Conservation (phyloP, 2,888 invertebrate genomes). For the Seira ritae region DNA sequence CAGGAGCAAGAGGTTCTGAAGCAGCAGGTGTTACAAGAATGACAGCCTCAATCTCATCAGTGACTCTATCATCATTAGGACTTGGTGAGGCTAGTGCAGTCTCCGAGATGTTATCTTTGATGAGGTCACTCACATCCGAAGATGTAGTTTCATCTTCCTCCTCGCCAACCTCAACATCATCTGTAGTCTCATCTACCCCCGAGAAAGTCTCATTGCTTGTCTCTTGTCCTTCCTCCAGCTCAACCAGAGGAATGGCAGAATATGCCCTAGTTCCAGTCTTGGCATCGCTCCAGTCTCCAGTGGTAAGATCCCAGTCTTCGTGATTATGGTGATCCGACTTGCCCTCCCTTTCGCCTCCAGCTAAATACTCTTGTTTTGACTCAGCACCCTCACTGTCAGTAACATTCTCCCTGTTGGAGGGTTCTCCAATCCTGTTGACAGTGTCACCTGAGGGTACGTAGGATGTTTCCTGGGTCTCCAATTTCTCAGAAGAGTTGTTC, state of each 20-base stretch:
- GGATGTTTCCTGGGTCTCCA: slow-evolving; percentile 67
- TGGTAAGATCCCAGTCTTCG: slow-evolving; percentile 51
- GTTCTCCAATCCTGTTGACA: slow-evolving; percentile 35
- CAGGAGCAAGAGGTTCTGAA: slow-evolving; percentile 52
- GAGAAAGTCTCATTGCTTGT: slow-evolving; percentile 47
- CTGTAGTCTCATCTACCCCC: slow-evolving; percentile 62
- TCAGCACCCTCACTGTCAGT: slow-evolving; percentile 21
- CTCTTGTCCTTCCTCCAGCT: slow-evolving; percentile 27
- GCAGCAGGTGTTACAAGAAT: slow-evolving; percentile 66
- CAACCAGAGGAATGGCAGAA: slow-evolving; percentile 40
- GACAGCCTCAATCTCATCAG: slow-evolving; percentile 50
- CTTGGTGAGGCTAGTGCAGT: slow-evolving; percentile 48
- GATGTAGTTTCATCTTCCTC: slow-evolving; percentile 66
- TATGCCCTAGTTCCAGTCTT: slow-evolving; percentile 15
- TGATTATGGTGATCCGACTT: slow-evolving; percentile 27
- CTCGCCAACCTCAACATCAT: slow-evolving; percentile 71
- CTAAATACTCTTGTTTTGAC: too few relatives aligned
- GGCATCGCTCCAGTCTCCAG: slow-evolving; percentile 22
- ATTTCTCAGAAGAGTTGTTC: slow-evolving; percentile 61
- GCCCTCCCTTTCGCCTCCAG: slow-evolving; percentile 20
- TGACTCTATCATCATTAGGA: slow-evolving; percentile 23
- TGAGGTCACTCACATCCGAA: slow-evolving; percentile 41
- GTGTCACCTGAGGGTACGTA: slow-evolving; percentile 54
- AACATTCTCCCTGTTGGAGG: slow-evolving; percentile 25
- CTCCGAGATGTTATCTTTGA: slow-evolving; percentile 18